Base-by-base conservation (phyloP, 2,113 vertebrate species). In the Amphilophus citrinellus region DNA sequence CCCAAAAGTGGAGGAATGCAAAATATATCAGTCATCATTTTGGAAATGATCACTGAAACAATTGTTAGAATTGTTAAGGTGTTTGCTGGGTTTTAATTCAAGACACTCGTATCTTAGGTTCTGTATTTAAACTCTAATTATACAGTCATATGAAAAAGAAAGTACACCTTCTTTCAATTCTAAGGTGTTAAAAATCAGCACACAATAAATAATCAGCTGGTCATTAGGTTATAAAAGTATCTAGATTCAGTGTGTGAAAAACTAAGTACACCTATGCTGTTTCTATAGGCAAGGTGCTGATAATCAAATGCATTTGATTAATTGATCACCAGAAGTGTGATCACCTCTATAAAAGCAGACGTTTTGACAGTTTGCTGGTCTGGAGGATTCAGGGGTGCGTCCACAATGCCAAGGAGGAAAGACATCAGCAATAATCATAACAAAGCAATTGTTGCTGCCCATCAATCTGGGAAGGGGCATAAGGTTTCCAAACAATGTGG, bases 41-140 rank as follows among this genome's bases (percentile, higher is more conserved):
- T 68, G 17, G 3, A 0, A 42, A 63, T 14, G 22, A 65, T 65
- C 37, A 65, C 62, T 22, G 37, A 65, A 65, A 42, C 39, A 65
- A 47, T 22, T 20, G 27, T 10, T 66, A 65, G 2, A 66, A 3
- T 56, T 6, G 0, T 53, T 75, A n/a, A 20, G 10, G 7, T 24
- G 13, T 30, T 9, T 39, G 15, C 7, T 68, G 18, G 27, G 9
- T 56, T 53, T 68, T 68, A 68, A 68, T 68, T 68, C n/a, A 47
- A 68, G 63, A 47, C 24, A 10, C 39, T 68, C 63, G 44, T 17
- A 68, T 68, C 44, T 68, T 27, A 42, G 39, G 42, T 47, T 27
- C 0, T 18, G 2, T 0, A 1, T 44, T 44, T 47, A 68, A 0
- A 22, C 14, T 68, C 10, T 68, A 27, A 47, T 42, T 68, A 44